A percentile compares a stretch with the other conserved stretches of the same genome.
phyloP scores from a whole-genome alignment of 2,113 vertebrate species.

The Carassius gibelio region DNA sequence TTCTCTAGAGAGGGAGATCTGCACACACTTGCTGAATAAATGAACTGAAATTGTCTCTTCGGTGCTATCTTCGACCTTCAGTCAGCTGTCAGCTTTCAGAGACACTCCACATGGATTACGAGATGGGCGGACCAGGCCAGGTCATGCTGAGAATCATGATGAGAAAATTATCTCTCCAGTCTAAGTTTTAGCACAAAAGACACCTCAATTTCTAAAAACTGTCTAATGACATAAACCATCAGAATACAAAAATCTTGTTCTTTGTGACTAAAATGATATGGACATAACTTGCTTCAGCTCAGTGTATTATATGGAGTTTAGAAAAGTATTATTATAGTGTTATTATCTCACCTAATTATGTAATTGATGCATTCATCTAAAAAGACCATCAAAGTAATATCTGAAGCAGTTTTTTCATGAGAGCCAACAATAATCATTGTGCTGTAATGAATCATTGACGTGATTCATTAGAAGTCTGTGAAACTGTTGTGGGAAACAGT shows the following conservation, averaged over 20 bases:
- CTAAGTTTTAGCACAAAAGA: not conserved
- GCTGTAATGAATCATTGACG: not conserved
- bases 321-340: not conserved
- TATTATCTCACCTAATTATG: not conserved
- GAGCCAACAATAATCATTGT: not conserved
- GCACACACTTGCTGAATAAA: constrained; percentile 16
- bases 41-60: constrained; percentile 5
- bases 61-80: not conserved
- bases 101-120: constrained; percentile 11
- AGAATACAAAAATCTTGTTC: not conserved
- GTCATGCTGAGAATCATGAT: not conserved
- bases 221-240: not conserved
- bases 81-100: constrained; percentile 38
- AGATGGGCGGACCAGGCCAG: not conserved
- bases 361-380: not conserved
- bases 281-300: not conserved
- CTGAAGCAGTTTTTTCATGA: not conserved
- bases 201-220: not conserved
- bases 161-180: not conserved
- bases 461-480: not conserved
- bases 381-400: not conserved
- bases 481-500: not conserved
- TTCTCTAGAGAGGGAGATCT: constrained; percentile 27
- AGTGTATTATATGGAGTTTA: not conserved
- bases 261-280: not conserved